These are phyloP conservation scores for Hartigia nigra DNA, from an alignment of 2,888 invertebrate species.

Conservation along the genomic window DNA sequence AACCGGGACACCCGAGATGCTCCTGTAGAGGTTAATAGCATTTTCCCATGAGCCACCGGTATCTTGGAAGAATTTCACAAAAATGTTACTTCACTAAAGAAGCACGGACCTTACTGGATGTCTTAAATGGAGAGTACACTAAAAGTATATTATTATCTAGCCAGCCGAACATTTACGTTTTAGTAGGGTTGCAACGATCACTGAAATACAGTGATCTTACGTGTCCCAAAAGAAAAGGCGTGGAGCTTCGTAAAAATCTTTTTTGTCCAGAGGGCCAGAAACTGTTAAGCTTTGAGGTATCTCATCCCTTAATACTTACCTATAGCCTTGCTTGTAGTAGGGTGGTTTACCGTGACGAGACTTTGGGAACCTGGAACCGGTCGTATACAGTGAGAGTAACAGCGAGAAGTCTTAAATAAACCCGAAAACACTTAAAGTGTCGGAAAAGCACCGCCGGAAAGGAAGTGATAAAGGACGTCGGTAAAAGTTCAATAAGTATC, in stretches of 20 bases:
- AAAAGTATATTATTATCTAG: not conserved
- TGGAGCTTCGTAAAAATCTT: not conserved
- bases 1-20: slow-evolving; percentile 13
- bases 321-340: not conserved
- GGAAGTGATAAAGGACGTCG: slow-evolving; percentile 54
- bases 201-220: not conserved
- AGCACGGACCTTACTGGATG: not conserved
- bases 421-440: slow-evolving; percentile 52
- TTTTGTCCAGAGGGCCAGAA: not conserved
- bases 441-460: slow-evolving; percentile 33
- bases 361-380: not conserved
- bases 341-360: not conserved
- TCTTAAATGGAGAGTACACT: not conserved
- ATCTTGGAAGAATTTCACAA: not conserved
- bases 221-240: not conserved
- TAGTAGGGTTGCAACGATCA: not conserved
- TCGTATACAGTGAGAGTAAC: not conserved
- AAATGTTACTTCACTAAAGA: no score
- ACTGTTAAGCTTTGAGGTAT: not conserved
- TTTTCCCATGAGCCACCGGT: not conserved
- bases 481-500: slow-evolving; percentile 64
- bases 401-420: slow-evolving; percentile 44
- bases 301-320: not conserved
- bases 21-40: not conserved
- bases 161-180: not conserved